Base-by-base conservation (phyloP, 2,113 vertebrate genomes). In the Cyprinus carpio region DNA sequence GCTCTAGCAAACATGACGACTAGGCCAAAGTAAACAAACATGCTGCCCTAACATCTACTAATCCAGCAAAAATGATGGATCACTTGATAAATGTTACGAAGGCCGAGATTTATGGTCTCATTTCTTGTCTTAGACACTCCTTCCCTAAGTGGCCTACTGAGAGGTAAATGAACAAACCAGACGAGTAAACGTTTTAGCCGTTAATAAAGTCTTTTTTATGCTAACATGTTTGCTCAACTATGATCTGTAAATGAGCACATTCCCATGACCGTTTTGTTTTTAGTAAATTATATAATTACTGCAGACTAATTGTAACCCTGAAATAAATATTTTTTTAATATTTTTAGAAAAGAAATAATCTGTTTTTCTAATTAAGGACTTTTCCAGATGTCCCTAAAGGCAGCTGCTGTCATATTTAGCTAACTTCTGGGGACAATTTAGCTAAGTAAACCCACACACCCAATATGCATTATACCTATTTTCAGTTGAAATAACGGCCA, bases 21-120 rank as follows among this genome's bases (percentile, higher is more conserved):
- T 8, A 40, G 58, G 85, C 81, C 89, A 83, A 75, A 84, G 65
- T 81, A 87, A 87, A 90, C 84, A 88, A 83, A 88, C 76, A 75
- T 81, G 60, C 83, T 64, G 71, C 83, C 78, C 79, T 86, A 81
- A 84, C 87, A 85, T 67, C 65, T 40, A 71, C 76, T 89, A 87
- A 87, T 88, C 79, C 72, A 84, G 54, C 80, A 84, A 83, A 87
- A 80, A 80, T 54, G 82, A 54, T 74, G 64, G 83, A 78, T 82
- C 82, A 74, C 84, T 69, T 89, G 84, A 84, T 78, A 86, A 83
- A 84, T 86, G 64, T 58, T 83, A 82, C 27, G 11, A 23, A 69
- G 71, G 76, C 46, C 60, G 76, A 34, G 71, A 81, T 82, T 69
- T 75, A 43, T 46, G 16, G n/a, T 58, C 23, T 74, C 62, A 18